Percentiles rank a stretch among this genome's conserved stretches.
Conservation (phyloP, 2,888 invertebrate genomes). For the Patella caerulea region DNA sequence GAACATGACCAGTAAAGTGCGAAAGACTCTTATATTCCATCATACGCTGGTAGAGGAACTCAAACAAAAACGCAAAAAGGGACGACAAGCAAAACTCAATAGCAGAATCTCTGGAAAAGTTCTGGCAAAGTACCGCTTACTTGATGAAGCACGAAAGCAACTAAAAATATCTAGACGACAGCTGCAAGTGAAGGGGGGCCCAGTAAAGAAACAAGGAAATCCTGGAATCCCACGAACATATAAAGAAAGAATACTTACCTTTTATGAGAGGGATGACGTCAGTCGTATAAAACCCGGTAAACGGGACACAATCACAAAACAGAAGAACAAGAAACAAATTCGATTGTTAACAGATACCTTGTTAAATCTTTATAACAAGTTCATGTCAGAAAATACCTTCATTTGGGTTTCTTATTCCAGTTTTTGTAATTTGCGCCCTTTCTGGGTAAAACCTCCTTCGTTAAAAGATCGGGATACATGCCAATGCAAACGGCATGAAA, state of each 20-base stretch:
- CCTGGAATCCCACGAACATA: neutral
- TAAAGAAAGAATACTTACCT: neutral
- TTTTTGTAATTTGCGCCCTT: slow-evolving; percentile 39
- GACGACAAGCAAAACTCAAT: neutral
- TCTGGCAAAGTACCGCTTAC: neutral
- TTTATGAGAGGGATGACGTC: slow-evolving; percentile 33
- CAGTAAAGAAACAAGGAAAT: neutral
- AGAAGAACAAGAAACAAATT: slow-evolving; percentile 35
- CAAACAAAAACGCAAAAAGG: too few relatives aligned
- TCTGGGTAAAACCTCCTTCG: slow-evolving; percentile 33
- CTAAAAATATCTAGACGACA: neutral
- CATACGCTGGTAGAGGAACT: too few relatives aligned
- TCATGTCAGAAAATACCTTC: slow-evolving; percentile 24
- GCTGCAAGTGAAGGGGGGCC: neutral
- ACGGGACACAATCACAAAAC: slow-evolving; percentile 3
- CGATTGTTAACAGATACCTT: slow-evolving; percentile 34
- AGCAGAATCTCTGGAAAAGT: neutral
- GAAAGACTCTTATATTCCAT: neutral
- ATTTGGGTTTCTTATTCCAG: slow-evolving; percentile 29
- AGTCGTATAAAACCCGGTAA: slow-evolving; percentile 39
- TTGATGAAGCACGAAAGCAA: neutral
- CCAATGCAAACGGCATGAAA: slow-evolving; percentile 31
- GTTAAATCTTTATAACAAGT: slow-evolving; percentile 38
- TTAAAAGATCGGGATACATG: slow-evolving; percentile 37
- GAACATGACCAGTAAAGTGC: neutral